Percentiles rank a stretch among this genome's conserved stretches.
Evolutionary conservation across 2,888 invertebrate genomes (phyloP).

Genomic region (Drosophila aldrichi): DNA sequence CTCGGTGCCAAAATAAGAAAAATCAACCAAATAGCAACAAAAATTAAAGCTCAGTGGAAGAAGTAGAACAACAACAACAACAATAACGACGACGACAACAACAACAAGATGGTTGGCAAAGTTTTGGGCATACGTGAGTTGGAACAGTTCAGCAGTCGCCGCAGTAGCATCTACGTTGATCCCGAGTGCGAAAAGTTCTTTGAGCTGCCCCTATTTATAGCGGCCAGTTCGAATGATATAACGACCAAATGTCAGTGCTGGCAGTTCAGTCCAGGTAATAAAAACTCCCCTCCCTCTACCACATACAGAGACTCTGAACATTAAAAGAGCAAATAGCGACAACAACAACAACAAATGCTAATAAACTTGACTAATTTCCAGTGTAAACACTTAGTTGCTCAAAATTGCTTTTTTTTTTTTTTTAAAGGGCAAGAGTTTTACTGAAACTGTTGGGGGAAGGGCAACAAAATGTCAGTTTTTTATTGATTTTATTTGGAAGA

Average conservation of each 20-base stretch:
- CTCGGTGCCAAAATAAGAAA: conserved; percentile 69
- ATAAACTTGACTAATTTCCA: conserved; percentile 29
- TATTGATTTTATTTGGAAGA: conserved; percentile 24
- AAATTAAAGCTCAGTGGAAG: conserved; percentile 10
- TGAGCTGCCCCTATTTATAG: conserved; percentile 84
- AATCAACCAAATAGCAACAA: conserved; percentile 55
- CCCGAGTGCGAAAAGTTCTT: conserved; percentile 85
- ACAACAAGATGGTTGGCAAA: conserved; percentile 84
- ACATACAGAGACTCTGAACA: conserved; percentile 15
- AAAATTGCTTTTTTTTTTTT: neutral
- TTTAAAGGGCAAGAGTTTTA: neutral
- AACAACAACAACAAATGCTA: conserved; percentile 27
- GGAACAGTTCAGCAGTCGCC: conserved; percentile 84
- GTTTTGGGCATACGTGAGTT: conserved; percentile 84
- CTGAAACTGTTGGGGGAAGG: neutral
- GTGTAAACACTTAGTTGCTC: conserved; percentile 21
- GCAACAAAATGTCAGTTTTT: conserved; percentile 9
- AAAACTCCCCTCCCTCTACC: conserved; percentile 29
- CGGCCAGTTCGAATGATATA: conserved; percentile 84
- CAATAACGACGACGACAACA: neutral
- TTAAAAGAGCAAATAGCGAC: conserved; percentile 20
- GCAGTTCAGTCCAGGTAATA: conserved; percentile 85
- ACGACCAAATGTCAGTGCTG: conserved; percentile 85
- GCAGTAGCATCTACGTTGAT: conserved; percentile 85
- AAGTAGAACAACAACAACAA: neutral